phyloP scores from a whole-genome alignment of 2,888 invertebrate genomes.

The Cantharis lateralis region DNA sequence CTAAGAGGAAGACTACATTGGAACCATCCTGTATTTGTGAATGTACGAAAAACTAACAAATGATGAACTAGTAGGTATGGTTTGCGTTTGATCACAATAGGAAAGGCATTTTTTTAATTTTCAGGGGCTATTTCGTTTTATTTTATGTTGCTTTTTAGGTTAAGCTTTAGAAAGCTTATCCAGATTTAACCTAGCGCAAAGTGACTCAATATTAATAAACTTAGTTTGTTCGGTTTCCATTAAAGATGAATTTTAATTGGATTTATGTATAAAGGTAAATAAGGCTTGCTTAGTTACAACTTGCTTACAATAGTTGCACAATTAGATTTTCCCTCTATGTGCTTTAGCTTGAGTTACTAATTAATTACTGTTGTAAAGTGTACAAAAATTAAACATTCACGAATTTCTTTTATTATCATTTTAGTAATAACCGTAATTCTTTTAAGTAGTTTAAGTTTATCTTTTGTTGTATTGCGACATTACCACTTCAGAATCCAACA shows the following conservation, averaged over 20 bases:
- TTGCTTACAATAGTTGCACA: background rate
- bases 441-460: background rate
- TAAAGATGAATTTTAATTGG: constrained; percentile 10
- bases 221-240: constrained; percentile 15
- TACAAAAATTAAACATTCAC: background rate
- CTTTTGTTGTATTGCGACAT: too few species aligned
- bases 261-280: constrained; percentile 12
- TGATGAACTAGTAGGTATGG: background rate
- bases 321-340: background rate
- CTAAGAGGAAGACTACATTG: too few species aligned
- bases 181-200: constrained; percentile 4
- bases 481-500: background rate
- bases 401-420: background rate
- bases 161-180: background rate
- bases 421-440: background rate
- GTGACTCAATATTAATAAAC: constrained; percentile 14
- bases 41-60: background rate
- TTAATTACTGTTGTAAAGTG: background rate
- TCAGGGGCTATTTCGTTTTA: background rate
- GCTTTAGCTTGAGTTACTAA: background rate
- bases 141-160: background rate
- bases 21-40: too few species aligned
- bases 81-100: background rate
- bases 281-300: constrained; percentile 2
- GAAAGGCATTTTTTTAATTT: background rate